Evolutionary conservation across 1,140 invertebrate species (phyloP).

Genomic region (Tetramorium simillimum): DNA sequence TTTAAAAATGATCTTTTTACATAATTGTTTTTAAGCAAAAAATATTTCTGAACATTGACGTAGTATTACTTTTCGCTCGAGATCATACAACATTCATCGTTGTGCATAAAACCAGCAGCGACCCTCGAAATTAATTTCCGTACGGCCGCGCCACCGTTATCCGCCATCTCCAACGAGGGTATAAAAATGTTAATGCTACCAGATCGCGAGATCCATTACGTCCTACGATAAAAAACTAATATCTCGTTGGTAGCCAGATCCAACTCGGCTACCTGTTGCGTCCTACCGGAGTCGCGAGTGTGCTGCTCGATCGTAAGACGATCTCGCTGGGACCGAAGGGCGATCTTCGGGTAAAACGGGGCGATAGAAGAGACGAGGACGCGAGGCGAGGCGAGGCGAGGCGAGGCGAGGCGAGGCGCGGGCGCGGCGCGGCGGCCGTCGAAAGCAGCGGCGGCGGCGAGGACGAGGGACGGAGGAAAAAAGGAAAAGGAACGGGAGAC

Average conservation of each 20-base stretch:
- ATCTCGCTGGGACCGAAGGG: slow-evolving; percentile 43
- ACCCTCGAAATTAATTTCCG: slow-evolving; percentile 46
- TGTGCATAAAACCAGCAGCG: background rate
- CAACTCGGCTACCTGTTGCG: slow-evolving; percentile 54
- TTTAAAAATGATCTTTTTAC: background rate
- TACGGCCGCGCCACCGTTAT: background rate
- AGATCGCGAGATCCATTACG: slow-evolving; percentile 58
- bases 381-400: background rate
- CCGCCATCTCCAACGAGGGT: slow-evolving; percentile 28
- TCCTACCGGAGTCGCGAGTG: slow-evolving; percentile 6
- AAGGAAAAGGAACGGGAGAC: slow-evolving; percentile 1
- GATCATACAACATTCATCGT: background rate
- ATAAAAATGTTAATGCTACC: slow-evolving; percentile 59
- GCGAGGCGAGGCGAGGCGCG: too few relatives aligned
- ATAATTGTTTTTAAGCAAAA: background rate
- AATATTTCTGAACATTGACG: background rate
- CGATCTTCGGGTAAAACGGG: slow-evolving; percentile 38
- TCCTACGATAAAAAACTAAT: slow-evolving; percentile 52
- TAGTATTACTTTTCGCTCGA: background rate
- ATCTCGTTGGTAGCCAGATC: slow-evolving; percentile 34
- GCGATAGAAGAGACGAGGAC: slow-evolving; percentile 3
- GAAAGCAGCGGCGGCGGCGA: slow-evolving; percentile 21
- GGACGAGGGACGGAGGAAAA: background rate
- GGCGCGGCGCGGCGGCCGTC: background rate
- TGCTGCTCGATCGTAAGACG: slow-evolving; percentile 35